These are phyloP conservation scores for Pachliopta kotzebuea DNA, from an alignment of 2,888 invertebrate genomes.

Conservation along the genomic window DNA sequence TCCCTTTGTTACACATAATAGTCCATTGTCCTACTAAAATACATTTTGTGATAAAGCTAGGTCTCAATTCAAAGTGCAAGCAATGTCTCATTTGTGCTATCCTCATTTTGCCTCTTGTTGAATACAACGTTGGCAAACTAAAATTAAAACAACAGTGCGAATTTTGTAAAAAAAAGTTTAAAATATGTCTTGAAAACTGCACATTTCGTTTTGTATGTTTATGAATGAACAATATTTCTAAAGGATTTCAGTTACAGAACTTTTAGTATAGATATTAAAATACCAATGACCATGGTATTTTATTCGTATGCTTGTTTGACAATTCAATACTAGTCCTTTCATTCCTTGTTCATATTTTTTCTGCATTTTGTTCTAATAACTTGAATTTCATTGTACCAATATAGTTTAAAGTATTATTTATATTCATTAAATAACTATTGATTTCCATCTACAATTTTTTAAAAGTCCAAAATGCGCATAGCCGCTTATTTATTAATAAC, in stretches of 20 bases:
- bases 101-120: constrained; percentile 9
- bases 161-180: background rate
- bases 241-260: constrained; percentile 1
- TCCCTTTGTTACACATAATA: background rate
- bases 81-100: background rate
- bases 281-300: no score
- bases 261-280: no score
- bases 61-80: constrained; percentile 13
- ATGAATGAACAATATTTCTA: background rate
- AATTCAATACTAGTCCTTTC: no score
- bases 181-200: background rate
- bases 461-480: no score
- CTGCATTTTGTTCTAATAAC: no score
- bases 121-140: constrained; percentile 2
- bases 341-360: no score
- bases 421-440: no score
- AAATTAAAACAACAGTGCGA: constrained; percentile 8
- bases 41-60: constrained; percentile 8
- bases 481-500: no score
- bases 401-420: no score
- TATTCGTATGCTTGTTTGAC: no score
- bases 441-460: no score
- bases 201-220: constrained; percentile 3
- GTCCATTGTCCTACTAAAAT: background rate
- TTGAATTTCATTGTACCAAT: no score